phyloP scores from a whole-genome alignment of 2,888 invertebrate genomes.

The Ctena decussata region DNA sequence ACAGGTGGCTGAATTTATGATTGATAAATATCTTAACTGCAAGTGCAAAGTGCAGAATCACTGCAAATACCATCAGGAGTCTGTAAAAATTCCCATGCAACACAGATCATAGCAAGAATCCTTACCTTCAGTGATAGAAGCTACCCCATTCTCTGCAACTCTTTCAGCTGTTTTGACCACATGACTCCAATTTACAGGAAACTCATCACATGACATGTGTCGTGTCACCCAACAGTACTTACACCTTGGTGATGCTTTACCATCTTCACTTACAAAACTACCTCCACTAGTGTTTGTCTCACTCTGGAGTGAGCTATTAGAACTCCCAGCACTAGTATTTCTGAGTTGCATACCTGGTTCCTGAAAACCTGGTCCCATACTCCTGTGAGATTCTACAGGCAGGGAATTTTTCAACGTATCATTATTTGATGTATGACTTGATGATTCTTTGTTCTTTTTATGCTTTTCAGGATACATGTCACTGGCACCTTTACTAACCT shows the following conservation, averaged over 20 bases:
- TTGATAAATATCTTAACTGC: no score
- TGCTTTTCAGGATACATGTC: background rate
- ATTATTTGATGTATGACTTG: background rate
- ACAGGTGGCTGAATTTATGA: no score
- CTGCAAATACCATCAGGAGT: no score
- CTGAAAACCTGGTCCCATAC: background rate
- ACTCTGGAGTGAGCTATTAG: background rate
- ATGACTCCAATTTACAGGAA: constrained; percentile 78
- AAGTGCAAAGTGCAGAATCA: no score
- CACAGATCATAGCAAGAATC: no score
- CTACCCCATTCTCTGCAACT: constrained; percentile 55
- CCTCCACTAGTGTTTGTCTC: background rate
- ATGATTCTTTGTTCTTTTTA: background rate
- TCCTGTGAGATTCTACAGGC: background rate
- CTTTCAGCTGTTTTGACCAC: constrained; percentile 73
- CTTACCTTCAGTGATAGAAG: no score
- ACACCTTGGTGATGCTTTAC: constrained; percentile 42
- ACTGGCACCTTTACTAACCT: background rate
- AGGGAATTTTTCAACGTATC: background rate
- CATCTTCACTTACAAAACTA: background rate
- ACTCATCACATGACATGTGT: constrained; percentile 80
- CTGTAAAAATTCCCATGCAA: no score
- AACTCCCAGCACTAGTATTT: background rate
- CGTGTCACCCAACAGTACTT: constrained; percentile 80
- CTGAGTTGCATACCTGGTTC: background rate